Evolutionary conservation across 53 echinoderm and acorn worm species (phyloP).

Genomic region (Echinometra lucunter): DNA sequence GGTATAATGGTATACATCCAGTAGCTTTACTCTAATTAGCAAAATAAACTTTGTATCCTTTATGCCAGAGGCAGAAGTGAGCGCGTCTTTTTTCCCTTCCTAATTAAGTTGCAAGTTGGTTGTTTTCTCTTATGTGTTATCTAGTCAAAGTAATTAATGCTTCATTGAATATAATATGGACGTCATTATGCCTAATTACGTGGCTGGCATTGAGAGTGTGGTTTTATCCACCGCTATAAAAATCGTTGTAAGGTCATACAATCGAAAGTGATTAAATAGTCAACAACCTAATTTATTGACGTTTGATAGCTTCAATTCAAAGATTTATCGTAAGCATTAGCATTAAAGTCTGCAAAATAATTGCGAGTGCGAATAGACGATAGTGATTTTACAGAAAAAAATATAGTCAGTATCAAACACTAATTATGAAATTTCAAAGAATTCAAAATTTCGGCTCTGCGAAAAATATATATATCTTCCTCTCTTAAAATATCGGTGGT

Average conservation of each 20-base stretch:
- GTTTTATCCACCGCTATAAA: neutral
- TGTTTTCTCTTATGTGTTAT: neutral
- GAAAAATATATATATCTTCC: too few relatives aligned
- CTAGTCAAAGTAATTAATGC: neutral
- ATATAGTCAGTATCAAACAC: too few relatives aligned
- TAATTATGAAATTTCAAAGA: too few relatives aligned
- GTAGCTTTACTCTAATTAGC: neutral
- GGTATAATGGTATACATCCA: neutral
- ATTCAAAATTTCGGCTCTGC: too few relatives aligned
- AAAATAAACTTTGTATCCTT: neutral
- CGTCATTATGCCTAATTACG: neutral
- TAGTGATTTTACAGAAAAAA: too few relatives aligned
- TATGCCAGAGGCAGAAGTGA: neutral
- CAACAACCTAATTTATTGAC: neutral
- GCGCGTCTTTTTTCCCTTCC: neutral
- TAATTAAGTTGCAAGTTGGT: neutral
- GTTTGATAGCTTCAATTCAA: neutral
- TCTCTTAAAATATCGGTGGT: too few relatives aligned
- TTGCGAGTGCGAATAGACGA: neutral
- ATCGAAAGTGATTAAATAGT: neutral
- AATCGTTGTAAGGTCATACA: conserved; percentile 17
- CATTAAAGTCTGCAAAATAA: neutral
- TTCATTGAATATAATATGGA: neutral
- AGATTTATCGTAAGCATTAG: neutral
- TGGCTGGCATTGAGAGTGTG: neutral